Evolutionary conservation across 2,113 vertebrate species (phyloP).

Genomic region (Lampris incognitus): DNA sequence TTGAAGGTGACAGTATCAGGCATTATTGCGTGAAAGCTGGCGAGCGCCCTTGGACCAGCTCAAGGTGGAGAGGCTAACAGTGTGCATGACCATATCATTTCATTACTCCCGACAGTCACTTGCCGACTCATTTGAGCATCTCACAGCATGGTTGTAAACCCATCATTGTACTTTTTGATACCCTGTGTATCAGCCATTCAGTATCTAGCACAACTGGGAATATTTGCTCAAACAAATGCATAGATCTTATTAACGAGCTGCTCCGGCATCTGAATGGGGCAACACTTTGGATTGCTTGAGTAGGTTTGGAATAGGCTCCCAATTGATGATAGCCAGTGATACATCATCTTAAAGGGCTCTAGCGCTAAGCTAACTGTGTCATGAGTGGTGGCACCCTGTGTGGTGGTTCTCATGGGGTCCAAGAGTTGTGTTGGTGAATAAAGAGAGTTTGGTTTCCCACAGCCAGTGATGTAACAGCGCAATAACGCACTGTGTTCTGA

Average conservation of each 20-base stretch:
- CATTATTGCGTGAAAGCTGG: not conserved
- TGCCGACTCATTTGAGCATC: conserved; percentile 46
- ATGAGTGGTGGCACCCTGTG: not conserved
- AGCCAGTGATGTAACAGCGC: conserved; percentile 11
- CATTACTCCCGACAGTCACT: conserved; percentile 24
- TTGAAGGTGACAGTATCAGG: conserved; percentile 24
- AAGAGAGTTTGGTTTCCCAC: not conserved
- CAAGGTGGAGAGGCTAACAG: not conserved
- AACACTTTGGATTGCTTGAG: not conserved
- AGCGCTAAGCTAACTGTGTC: not conserved
- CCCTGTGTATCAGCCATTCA: conserved; percentile 30
- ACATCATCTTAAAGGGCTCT: not conserved
- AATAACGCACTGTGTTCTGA: conserved; percentile 17
- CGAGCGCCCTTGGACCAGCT: conserved; percentile 4
- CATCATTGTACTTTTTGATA: conserved; percentile 53
- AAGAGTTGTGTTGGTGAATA: not conserved
- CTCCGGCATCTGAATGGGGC: conserved; percentile 6
- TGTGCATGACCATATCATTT: conserved; percentile 14
- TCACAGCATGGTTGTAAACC: conserved; percentile 51
- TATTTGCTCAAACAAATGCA: conserved; percentile 16
- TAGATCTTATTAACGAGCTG: conserved; percentile 20
- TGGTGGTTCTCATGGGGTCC: not conserved
- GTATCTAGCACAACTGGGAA: conserved; percentile 38
- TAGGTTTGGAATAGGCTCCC: conserved; percentile 2
- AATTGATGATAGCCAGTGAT: conserved; percentile 8